A percentile compares a stretch with the other conserved stretches of the same genome.
These are phyloP conservation scores for Glyphotaelius pellucidus DNA, from an alignment of 2,888 invertebrate genomes.

Conservation along the genomic window DNA sequence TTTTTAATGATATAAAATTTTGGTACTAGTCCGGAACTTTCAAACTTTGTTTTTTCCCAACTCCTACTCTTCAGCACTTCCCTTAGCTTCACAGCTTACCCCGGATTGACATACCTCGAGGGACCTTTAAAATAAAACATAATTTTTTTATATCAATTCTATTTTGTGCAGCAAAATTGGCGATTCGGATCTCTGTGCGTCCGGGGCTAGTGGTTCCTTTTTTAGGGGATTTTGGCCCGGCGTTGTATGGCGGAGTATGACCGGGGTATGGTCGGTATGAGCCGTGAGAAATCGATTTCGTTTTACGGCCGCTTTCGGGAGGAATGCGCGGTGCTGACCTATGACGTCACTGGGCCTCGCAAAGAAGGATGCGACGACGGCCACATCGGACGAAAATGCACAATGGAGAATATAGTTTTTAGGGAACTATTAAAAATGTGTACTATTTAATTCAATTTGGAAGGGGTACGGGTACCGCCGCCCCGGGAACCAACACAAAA, in stretches of 20 bases:
- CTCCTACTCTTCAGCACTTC: too few relatives aligned
- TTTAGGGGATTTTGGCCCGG: not conserved
- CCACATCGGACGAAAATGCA: conserved; percentile 12
- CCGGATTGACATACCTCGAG: too few relatives aligned
- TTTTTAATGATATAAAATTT: too few relatives aligned
- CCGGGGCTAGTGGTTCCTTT: not conserved
- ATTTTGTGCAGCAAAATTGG: not conserved
- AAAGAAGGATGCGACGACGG: not conserved
- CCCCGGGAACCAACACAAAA: too few relatives aligned
- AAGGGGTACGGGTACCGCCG: too few relatives aligned
- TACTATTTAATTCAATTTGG: not conserved
- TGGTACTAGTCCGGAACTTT: too few relatives aligned
- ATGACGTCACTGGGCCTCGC: conserved; percentile 32
- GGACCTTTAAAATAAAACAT: too few relatives aligned
- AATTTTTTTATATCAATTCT: not conserved
- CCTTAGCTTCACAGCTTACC: too few relatives aligned
- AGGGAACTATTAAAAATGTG: not conserved
- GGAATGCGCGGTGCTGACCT: conserved; percentile 50
- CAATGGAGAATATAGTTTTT: not conserved
- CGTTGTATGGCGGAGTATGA: not conserved
- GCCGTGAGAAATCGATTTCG: conserved; percentile 52
- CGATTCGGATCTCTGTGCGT: not conserved
- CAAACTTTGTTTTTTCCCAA: too few relatives aligned
- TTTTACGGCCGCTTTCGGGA: conserved; percentile 51
- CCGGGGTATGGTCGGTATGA: conserved; percentile 9